These are phyloP conservation scores for Threskiornis aethiopicus DNA, from an alignment of 2,797 vertebrate species.

Conservation along the genomic window DNA sequence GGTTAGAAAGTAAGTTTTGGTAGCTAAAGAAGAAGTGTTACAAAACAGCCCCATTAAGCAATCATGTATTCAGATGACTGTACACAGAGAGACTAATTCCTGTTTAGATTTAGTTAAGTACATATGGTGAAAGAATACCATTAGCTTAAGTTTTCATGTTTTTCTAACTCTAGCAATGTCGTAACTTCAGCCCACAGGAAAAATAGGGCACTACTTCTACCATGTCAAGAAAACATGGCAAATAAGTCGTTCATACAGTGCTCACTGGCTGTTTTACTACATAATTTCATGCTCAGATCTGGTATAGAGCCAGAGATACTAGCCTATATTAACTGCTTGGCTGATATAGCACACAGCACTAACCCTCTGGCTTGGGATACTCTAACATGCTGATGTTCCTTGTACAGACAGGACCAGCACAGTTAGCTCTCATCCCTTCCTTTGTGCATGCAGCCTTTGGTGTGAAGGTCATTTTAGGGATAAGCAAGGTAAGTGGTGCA, in stretches of 20 bases:
- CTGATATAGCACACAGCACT: background rate
- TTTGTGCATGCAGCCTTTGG: background rate
- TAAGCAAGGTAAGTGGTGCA: background rate
- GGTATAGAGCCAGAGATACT: background rate
- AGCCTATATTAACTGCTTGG: background rate
- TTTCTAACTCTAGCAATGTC: background rate
- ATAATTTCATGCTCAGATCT: background rate
- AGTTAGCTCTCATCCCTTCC: background rate
- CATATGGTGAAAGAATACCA: background rate
- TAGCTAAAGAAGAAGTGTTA: background rate
- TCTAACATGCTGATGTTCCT: background rate
- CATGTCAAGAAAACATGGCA: background rate
- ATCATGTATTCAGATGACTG: background rate
- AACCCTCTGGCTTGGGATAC: background rate
- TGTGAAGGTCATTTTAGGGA: background rate
- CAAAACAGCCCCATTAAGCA: background rate
- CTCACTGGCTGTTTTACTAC: background rate
- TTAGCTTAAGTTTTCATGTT: background rate
- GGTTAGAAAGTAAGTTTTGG: background rate
- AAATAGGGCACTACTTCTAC: background rate
- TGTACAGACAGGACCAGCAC: background rate
- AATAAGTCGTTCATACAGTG: background rate
- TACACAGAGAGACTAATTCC: background rate
- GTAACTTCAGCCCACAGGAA: background rate
- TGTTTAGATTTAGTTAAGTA: background rate